Conservation (phyloP, 23 tunicate genomes). For the Ascidia mentula region DNA sequence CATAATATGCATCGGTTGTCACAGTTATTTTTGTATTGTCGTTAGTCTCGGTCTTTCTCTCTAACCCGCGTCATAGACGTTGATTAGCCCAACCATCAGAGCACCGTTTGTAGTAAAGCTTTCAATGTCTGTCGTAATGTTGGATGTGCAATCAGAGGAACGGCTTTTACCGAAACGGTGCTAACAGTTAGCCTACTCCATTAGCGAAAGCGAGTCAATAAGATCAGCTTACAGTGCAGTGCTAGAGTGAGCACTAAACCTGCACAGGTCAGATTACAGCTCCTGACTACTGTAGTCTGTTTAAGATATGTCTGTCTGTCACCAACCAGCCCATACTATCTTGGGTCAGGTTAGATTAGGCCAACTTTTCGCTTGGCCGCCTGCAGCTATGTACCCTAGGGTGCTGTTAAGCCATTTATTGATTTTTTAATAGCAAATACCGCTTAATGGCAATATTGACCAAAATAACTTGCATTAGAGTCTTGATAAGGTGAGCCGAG, state of each 20-base stretch:
- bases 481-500: background rate
- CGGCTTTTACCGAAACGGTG: background rate
- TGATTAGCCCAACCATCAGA: background rate
- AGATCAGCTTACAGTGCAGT: background rate
- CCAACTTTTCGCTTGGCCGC: background rate
- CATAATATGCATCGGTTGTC: too few species aligned
- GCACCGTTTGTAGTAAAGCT: background rate
- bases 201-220: constrained; percentile 12
- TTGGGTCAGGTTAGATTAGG: background rate
- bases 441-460: background rate
- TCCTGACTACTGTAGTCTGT: background rate
- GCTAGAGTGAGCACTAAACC: too few species aligned
- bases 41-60: background rate
- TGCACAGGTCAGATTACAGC: background rate
- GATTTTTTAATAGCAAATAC: background rate
- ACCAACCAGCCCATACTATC: background rate
- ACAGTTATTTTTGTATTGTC: background rate
- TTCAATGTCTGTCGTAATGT: background rate
- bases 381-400: background rate
- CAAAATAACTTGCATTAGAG: background rate
- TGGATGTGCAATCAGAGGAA: background rate
- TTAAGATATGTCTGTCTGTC: background rate
- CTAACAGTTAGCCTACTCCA: background rate
- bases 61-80: background rate
- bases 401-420: background rate